Base-by-base conservation (phyloP, 1,140 invertebrate genomes). In the Heliconius hewitsoni region DNA sequence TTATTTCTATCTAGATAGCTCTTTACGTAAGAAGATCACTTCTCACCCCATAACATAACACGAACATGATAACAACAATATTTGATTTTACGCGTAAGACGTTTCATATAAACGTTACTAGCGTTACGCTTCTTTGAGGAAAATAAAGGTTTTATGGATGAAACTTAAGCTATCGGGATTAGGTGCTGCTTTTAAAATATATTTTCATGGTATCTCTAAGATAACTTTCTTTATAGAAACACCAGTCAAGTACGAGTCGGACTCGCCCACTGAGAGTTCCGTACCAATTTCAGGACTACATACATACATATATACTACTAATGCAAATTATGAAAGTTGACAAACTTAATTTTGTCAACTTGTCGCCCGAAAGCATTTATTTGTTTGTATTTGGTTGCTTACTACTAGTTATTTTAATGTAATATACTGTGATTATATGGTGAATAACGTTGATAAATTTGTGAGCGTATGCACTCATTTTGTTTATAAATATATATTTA, bases 121-220 rank as follows among this genome's bases (percentile, higher is more conserved):
- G 27, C 71, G 30, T 78, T 73, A 78, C 71, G 71, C 42, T 23
- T 77, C 27, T 27, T 55, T 42, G 55, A 71, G 37, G 76, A 57
- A 78, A 78, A 78, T 78, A 78, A 78, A 74, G 39, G 18, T n/a
- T 74, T 76, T 76, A 70, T 70, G 57, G n/a, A 42, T 39, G 55
- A 52, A 71, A 70, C 46, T 76, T 75, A 55, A 75, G 74, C 55
- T 75, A 18, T 75, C 34, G 55, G 74, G 52, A 75, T 75, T 75
- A 66, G 57, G 55, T 75, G 57, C 46, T 76, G 23, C 23, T 46
- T 39, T 66, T 76, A 76, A 76, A 76, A 70, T 39, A 8, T 27
- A 19, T 74, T 74, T 74, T 55, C 27, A 74, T 50, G 46, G 46
- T 52, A 74, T 6, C 8, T 66, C 23, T 30, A 66, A 66, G 23